Base-by-base conservation (phyloP, 2,888 invertebrate genomes). In the Pherbina coryleti region DNA sequence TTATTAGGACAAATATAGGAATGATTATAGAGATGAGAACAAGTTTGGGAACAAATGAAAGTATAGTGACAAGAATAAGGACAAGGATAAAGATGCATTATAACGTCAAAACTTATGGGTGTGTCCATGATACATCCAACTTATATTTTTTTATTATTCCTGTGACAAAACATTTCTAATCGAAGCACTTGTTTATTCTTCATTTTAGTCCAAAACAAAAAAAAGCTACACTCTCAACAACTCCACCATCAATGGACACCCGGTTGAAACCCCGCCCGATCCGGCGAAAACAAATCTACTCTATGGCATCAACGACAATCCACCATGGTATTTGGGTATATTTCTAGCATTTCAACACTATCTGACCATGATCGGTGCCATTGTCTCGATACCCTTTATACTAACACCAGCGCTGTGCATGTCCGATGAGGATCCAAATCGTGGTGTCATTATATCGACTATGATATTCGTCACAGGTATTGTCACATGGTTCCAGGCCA, bases 271-370 rank as follows among this genome's bases (percentile, higher is more conserved):
- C 44, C 11, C 75, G 37, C 14, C 51, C 11, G 28, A 60, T 7
- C 31, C 64, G 17, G 1, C 80, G 0, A 84, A 84, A 71, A 93
- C 83, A 90, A 84, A 88, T 72, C 81, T 89, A 64, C 82, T 90
- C 0, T 96, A 96, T 86, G 94, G 93, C 64, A 94, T 96, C 78
- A 95, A 96, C 80, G 96, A 96, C 85, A 90, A 91, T 22, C 96
- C 96, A 0, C 94, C 96, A 0, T 96, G 96, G 96, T 96, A 96
- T 87, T 91, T 96, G 31, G 94, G 95, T 84, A 92, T 96, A 81
- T 93, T 95, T 84, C 92, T 96, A 90, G 96, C 96, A 17, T 90
- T 96, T 76, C 96, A 95, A 93, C 95, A 95, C 86, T 95, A 95
- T 88, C 89, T 95, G 82, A 96, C 95, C 0, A 96, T 96, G 94